Conservation (phyloP, 2,888 invertebrate genomes). For the Phymatocera aterrima region DNA sequence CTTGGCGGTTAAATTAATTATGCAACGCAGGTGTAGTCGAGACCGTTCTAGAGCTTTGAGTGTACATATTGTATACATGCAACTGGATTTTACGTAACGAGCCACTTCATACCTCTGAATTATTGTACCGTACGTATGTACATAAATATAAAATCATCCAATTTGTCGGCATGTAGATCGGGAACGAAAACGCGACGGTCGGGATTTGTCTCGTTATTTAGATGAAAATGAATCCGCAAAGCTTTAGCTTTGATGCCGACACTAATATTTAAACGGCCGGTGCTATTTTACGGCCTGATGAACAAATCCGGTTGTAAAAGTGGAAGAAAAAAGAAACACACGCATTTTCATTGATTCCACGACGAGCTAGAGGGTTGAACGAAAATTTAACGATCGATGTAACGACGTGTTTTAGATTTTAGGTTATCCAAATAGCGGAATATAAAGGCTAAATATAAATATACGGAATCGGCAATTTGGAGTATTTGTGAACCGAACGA, state of each 20-base stretch:
- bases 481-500: constrained; percentile 4
- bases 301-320: not conserved
- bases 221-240: not conserved
- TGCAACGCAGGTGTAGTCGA: constrained; percentile 11
- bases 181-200: not conserved
- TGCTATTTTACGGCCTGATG: not conserved
- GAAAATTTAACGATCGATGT: not conserved
- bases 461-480: constrained; percentile 23
- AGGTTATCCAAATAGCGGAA: constrained; percentile 25
- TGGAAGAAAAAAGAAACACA: too few species aligned
- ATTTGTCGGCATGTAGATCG: not conserved
- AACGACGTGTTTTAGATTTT: not conserved
- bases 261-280: not conserved
- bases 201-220: not conserved
- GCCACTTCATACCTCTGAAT: not conserved
- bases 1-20: constrained; percentile 18
- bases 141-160: not conserved
- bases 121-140: too few species aligned
- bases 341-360: constrained; percentile 9
- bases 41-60: not conserved
- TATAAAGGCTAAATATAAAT: constrained; percentile 34
- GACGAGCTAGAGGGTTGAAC: not conserved
- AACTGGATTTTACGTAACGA: too few species aligned
- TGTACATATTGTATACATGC: not conserved
- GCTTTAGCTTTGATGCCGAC: not conserved